phyloP scores from a whole-genome alignment of 2,888 invertebrate genomes.

The Dynastes hyllus region DNA sequence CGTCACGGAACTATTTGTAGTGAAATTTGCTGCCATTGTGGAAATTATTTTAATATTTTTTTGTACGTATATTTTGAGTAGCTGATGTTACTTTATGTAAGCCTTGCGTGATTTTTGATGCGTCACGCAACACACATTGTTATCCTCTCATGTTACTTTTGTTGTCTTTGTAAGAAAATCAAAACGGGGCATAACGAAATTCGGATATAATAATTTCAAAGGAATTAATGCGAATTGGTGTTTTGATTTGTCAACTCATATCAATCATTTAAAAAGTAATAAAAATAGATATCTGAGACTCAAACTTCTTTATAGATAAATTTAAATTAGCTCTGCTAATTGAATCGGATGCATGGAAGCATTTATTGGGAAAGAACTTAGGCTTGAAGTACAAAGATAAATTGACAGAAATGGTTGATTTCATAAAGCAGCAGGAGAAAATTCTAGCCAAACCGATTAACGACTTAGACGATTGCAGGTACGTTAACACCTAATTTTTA shows the following conservation, averaged over 20 bases:
- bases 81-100: too few species aligned
- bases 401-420: slow-evolving; percentile 81
- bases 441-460: slow-evolving; percentile 80
- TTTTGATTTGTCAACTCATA: too few species aligned
- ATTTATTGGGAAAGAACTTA: slow-evolving; percentile 80
- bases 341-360: slow-evolving; percentile 88
- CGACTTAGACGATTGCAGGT: slow-evolving; percentile 83
- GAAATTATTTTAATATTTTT: too few species aligned
- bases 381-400: slow-evolving; percentile 81
- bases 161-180: too few species aligned
- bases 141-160: too few species aligned
- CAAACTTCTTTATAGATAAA: slow-evolving; percentile 71
- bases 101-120: too few species aligned
- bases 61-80: neutral
- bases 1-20: too few species aligned
- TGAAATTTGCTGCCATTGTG: too few species aligned
- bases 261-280: neutral
- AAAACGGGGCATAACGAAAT: too few species aligned
- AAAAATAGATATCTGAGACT: neutral
- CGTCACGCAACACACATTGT: too few species aligned
- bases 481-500: slow-evolving; percentile 27
- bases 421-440: slow-evolving; percentile 84
- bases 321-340: slow-evolving; percentile 79
- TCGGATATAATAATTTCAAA: too few species aligned
- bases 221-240: too few species aligned